Base-by-base conservation (phyloP, 2,888 invertebrate genomes). In the Cataglyphis albicans region DNA sequence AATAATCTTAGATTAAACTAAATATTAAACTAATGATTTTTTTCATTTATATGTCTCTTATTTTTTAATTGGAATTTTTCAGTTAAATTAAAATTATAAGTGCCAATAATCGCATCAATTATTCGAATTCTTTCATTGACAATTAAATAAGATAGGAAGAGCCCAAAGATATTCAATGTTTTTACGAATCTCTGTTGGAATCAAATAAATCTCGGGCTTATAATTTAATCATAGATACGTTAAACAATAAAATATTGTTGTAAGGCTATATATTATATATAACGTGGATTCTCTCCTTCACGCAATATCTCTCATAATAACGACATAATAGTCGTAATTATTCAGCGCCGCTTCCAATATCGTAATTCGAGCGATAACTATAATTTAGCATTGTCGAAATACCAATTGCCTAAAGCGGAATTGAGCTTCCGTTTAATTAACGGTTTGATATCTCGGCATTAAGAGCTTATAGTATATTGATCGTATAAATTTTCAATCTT, bases 341-440 rank as follows among this genome's bases (percentile, higher is more conserved):
- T 82, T 88, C 81, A 76, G 32, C 48, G 32, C 21, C n/a, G 67
- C 72, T 63, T 65, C 80, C 82, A 82, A 86, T 87, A 87, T 87
- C 84, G 85, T 81, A 84, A 63, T 63, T n/a, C 64, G 32, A 9
- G 59, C 82, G 76, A 84, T 89, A 86, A 84, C 88, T 84, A 89
- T 89, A 88, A 89, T 89, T 89, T 84, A 88, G 72, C 73, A 65
- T 32, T 88, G 82, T 87, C 84, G 67, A 81, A 83, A 84, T 70
- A 80, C 80, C 87, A 76, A 80, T 85, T 88, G 84, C 82, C 82
- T 52, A 64, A 68, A 85, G 82, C 81, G 61, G 59, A 85, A 81
- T 82, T 75, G 61, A 57, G 52, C 57, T 76, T 68, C 61, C 84
- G 76, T 89, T 89, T 89, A 89, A 89, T 89, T 89, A 89, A 89